A percentile compares a stretch with the other conserved stretches of the same genome.
phyloP scores from a whole-genome alignment of 2,113 vertebrate species.

The Bufo gargarizans region DNA sequence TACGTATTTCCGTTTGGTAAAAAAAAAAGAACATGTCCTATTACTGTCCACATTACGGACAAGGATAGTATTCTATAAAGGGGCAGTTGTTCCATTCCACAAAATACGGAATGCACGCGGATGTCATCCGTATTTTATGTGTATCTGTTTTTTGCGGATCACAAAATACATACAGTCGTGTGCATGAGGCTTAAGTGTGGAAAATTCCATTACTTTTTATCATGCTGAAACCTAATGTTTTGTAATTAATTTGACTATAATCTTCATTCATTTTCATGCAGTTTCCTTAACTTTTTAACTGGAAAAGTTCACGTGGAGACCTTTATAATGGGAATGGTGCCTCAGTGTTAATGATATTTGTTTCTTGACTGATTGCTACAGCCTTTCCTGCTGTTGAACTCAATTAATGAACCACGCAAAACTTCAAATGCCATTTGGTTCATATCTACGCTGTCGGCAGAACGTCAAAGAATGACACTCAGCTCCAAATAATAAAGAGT shows the following conservation, averaged over 20 bases:
- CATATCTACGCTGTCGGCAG: conserved; percentile 18
- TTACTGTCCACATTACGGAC: no score
- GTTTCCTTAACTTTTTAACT: conserved; percentile 66
- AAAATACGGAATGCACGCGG: no score
- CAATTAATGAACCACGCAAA: conserved; percentile 64
- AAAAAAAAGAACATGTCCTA: no score
- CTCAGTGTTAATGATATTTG: conserved; percentile 62
- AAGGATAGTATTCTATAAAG: no score
- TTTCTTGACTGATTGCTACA: conserved; percentile 63
- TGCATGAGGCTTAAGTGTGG: no score
- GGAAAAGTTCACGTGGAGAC: conserved; percentile 64
- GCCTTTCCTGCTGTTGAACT: conserved; percentile 65
- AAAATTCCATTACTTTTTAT: not conserved
- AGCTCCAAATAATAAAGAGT: not conserved
- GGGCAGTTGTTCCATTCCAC: no score
- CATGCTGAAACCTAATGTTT: not conserved
- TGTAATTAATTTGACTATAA: not conserved
- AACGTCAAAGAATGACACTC: conserved; percentile 1
- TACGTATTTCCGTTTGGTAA: no score
- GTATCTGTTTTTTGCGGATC: no score
- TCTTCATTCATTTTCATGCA: conserved; percentile 67
- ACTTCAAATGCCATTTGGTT: conserved; percentile 60
- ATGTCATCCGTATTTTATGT: no score
- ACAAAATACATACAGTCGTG: no score
- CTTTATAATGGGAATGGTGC: conserved; percentile 62